These are phyloP conservation scores for Anarsia innoxiella DNA, from an alignment of 2,888 invertebrate species.

Conservation along the genomic window DNA sequence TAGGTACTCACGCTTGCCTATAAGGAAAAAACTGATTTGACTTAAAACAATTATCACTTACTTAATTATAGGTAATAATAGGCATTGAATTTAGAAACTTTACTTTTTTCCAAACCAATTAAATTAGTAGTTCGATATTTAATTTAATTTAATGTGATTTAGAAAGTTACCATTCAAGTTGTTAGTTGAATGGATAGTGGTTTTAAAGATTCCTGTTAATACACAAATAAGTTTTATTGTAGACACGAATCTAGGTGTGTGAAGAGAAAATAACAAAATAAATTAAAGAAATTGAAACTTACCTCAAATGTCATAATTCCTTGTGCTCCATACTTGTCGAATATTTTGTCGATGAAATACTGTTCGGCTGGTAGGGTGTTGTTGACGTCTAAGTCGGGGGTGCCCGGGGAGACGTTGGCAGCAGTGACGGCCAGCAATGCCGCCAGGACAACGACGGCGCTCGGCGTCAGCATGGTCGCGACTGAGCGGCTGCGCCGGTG, in stretches of 20 bases:
- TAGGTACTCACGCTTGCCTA: neutral
- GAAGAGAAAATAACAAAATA: no score
- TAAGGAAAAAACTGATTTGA: no score
- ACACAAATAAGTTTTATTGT: no score
- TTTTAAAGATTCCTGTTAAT: no score
- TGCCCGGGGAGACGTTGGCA: slow-evolving; percentile 18
- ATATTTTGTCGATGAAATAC: slow-evolving; percentile 71
- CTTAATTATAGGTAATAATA: neutral
- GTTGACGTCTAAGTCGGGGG: slow-evolving; percentile 24
- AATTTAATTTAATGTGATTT: neutral
- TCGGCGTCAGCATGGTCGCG: slow-evolving; percentile 52
- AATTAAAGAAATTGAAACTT: slow-evolving; percentile 26
- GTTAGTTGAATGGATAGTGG: neutral
- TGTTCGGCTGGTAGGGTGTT: slow-evolving; percentile 53
- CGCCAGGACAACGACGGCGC: slow-evolving; percentile 47
- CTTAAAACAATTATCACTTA: no score
- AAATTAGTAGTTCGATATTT: slow-evolving; percentile 3
- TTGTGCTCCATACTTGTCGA: slow-evolving; percentile 73
- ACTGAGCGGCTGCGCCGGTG: slow-evolving; percentile 37
- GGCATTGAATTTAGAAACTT: neutral
- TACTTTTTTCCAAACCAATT: slow-evolving; percentile 2
- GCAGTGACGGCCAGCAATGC: slow-evolving; percentile 29
- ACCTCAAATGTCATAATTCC: slow-evolving; percentile 75
- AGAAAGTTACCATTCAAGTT: neutral
- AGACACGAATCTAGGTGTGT: no score